These are phyloP conservation scores for Caenorhabditis sp. DNA, from an alignment of 2,888 invertebrate genomes.

Conservation along the genomic window DNA sequence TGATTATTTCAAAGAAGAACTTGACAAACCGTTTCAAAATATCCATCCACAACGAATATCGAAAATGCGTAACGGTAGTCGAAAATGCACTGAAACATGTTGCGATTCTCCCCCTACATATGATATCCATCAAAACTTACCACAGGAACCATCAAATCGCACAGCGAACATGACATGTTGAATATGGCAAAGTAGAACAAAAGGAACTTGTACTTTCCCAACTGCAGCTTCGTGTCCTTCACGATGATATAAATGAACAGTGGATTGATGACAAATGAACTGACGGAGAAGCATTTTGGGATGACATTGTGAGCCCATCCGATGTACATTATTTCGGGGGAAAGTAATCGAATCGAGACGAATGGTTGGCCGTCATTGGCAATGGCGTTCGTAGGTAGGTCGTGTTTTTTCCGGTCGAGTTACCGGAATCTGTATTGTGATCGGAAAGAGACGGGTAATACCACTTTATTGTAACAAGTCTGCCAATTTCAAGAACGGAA, in stretches of 20 bases:
- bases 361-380: too few species aligned
- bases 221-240: constrained; percentile 9
- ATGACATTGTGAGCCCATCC: constrained; percentile 20
- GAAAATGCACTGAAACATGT: constrained; percentile 1
- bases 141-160: constrained; percentile 27
- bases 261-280: constrained; percentile 24
- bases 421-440: too few species aligned
- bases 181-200: constrained; percentile 36
- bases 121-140: too few species aligned
- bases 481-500: too few species aligned
- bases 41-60: constrained; percentile 14
- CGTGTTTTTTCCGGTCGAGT: constrained; percentile 7
- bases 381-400: too few species aligned
- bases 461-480: too few species aligned
- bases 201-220: constrained; percentile 33
- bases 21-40: constrained; percentile 28
- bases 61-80: constrained; percentile 32
- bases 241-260: constrained; percentile 22
- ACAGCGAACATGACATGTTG: constrained; percentile 34
- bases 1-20: too few species aligned
- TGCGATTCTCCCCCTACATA: too few species aligned
- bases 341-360: not conserved
- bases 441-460: too few species aligned
- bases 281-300: constrained; percentile 14
- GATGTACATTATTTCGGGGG: constrained; percentile 9